phyloP scores from a whole-genome alignment of 2,888 invertebrate species.

The Gibbula magus region DNA sequence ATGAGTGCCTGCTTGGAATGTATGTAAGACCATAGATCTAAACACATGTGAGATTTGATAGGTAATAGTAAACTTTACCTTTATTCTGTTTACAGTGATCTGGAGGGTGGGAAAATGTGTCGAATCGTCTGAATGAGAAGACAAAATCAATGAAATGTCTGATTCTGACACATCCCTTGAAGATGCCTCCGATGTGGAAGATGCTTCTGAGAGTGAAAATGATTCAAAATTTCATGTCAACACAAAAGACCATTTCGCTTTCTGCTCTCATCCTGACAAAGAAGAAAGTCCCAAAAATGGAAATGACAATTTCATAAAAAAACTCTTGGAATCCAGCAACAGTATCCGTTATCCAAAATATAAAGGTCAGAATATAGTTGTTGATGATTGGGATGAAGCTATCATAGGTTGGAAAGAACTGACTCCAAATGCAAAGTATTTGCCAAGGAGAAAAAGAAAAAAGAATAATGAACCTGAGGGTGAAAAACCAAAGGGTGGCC shows the following conservation, averaged over 20 bases:
- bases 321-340: slow-evolving; percentile 47
- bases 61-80: too few relatives aligned
- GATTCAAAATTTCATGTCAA: not conserved
- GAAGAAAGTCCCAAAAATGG: slow-evolving; percentile 39
- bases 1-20: too few relatives aligned
- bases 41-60: too few relatives aligned
- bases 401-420: slow-evolving; percentile 50
- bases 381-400: slow-evolving; percentile 52
- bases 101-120: too few relatives aligned
- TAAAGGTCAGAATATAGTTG: slow-evolving; percentile 35
- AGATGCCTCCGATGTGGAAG: not conserved
- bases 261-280: slow-evolving; percentile 23
- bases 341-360: slow-evolving; percentile 36
- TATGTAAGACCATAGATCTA: too few relatives aligned
- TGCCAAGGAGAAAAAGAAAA: slow-evolving; percentile 41
- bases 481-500: slow-evolving; percentile 28
- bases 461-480: slow-evolving; percentile 37
- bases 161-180: not conserved
- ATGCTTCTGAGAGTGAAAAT: not conserved
- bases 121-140: too few relatives aligned
- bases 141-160: not conserved
- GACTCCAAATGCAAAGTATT: slow-evolving; percentile 38
- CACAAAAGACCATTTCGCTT: not conserved
- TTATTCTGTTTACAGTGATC: too few relatives aligned
- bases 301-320: slow-evolving; percentile 39